A percentile compares a stretch with the other conserved stretches of the same genome.
Conservation (phyloP, 2,888 invertebrate species). For the Drosophila borborema region DNA sequence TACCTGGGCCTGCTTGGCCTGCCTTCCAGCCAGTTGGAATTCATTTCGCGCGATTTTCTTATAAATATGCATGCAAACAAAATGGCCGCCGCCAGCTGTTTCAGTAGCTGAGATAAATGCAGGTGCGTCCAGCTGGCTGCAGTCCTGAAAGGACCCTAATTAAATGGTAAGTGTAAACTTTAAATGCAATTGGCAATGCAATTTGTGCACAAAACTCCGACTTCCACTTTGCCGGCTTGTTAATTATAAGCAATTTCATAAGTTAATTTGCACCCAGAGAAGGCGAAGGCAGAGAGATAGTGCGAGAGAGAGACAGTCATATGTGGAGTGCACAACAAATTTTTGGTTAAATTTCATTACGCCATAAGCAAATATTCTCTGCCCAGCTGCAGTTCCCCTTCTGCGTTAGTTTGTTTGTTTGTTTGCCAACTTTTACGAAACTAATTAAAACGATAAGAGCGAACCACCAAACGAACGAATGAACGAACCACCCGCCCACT, state of each 20-base stretch:
- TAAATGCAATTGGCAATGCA: conserved; percentile 49
- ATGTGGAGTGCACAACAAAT: conserved; percentile 46
- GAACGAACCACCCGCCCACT: conserved; percentile 13
- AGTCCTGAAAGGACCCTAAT: conserved; percentile 52
- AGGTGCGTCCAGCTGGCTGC: conserved; percentile 24
- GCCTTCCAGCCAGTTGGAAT: conserved; percentile 51
- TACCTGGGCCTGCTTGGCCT: not conserved
- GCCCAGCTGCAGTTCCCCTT: conserved; percentile 10
- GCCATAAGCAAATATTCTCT: conserved; percentile 42
- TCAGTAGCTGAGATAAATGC: conserved; percentile 46
- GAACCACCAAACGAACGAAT: not conserved
- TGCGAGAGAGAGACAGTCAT: conserved; percentile 2
- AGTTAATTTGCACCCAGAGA: conserved; percentile 33
- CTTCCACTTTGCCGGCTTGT: conserved; percentile 18
- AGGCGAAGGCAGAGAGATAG: not conserved
- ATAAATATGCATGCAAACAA: conserved; percentile 79
- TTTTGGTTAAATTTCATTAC: conserved; percentile 43
- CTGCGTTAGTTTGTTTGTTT: conserved; percentile 41
- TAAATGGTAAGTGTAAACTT: conserved; percentile 66
- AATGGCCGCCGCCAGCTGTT: conserved; percentile 32
- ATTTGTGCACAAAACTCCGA: conserved; percentile 32
- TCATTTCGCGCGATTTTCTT: conserved; percentile 61
- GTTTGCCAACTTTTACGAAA: conserved; percentile 70
- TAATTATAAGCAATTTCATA: conserved; percentile 43
- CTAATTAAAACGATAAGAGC: conserved; percentile 75